Conservation (phyloP, 2,113 vertebrate species). For the human region DNA sequence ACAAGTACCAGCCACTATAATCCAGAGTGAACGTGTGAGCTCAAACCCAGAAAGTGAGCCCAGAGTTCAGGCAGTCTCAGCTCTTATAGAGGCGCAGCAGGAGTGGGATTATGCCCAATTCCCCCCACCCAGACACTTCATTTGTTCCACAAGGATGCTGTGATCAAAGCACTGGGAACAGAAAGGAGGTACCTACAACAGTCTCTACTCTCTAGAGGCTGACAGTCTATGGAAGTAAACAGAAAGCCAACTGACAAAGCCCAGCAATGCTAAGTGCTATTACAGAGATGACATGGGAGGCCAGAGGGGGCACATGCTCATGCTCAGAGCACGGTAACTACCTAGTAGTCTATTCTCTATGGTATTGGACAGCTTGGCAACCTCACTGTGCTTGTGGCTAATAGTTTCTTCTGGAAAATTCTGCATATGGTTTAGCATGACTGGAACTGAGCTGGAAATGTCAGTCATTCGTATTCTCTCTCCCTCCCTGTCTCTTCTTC, state of each 20-base stretch:
- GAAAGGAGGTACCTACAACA: neutral
- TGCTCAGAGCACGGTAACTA: neutral
- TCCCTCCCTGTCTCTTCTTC: no score
- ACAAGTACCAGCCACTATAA: neutral
- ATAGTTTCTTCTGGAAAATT: neutral
- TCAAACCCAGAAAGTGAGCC: neutral
- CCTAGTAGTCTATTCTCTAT: neutral
- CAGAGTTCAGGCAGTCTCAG: no score
- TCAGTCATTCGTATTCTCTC: neutral
- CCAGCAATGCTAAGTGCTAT: neutral
- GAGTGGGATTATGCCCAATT: neutral
- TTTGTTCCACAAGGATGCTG: neutral
- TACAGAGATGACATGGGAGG: neutral
- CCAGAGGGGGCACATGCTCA: neutral
- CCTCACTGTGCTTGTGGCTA: neutral
- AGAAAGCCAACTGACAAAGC: neutral
- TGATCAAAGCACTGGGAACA: neutral
- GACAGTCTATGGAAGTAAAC: neutral
- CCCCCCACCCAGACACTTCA: accelerated
- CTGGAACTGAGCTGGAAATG: neutral
- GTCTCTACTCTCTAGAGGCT: neutral
- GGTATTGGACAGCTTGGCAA: neutral
- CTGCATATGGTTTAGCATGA: neutral
- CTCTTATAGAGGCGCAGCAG: neutral
- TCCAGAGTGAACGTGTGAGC: neutral